Conservation (phyloP, 92 coral and sea anemone genomes). For the Palythoa caribaeorum region DNA sequence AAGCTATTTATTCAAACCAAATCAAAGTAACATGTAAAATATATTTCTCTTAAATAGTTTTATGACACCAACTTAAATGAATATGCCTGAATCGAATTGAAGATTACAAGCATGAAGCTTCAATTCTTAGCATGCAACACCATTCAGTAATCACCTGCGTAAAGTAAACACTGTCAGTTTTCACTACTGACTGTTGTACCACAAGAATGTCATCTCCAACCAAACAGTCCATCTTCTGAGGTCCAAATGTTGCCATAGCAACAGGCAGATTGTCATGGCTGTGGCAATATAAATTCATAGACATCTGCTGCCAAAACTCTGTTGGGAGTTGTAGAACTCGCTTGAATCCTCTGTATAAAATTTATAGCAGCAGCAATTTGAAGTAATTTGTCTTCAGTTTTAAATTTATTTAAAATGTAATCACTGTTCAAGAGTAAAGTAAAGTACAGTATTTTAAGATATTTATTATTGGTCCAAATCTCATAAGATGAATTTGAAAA, state of each 20-base stretch:
- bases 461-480: too few species aligned
- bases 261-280: conserved; percentile 67
- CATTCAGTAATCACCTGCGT: conserved; percentile 48
- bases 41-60: too few species aligned
- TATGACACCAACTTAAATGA: too few species aligned
- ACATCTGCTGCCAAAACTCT: conserved; percentile 92
- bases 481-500: too few species aligned
- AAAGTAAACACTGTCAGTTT: conserved; percentile 60
- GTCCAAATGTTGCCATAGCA: conserved; percentile 75
- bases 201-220: conserved; percentile 81
- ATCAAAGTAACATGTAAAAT: too few species aligned
- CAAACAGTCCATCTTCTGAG: conserved; percentile 78
- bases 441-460: too few species aligned
- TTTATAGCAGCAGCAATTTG: background rate
- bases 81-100: too few species aligned
- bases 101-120: too few species aligned
- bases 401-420: too few species aligned
- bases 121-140: too few species aligned
- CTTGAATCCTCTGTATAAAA: conserved; percentile 67
- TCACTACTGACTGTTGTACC: conserved; percentile 69
- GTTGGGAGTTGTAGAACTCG: conserved; percentile 94
- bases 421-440: too few species aligned
- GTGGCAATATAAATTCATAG: conserved; percentile 97
- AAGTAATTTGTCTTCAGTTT: background rate
- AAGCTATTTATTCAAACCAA: too few species aligned